These are phyloP conservation scores for Pelecanus crispus DNA, from an alignment of 2,113 vertebrate genomes.

Conservation along the genomic window DNA sequence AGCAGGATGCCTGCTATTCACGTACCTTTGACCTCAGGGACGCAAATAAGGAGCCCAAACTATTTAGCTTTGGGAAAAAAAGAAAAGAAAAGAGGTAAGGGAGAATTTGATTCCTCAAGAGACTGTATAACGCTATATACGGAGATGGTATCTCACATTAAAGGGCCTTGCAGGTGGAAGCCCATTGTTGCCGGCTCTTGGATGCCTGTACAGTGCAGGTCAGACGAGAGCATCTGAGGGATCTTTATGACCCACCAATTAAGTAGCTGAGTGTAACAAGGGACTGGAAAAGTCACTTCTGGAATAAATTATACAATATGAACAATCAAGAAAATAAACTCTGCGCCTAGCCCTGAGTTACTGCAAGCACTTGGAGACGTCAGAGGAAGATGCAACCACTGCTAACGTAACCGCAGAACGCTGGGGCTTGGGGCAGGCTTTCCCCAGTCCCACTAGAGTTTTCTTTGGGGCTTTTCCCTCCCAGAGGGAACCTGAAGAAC, in stretches of 20 bases:
- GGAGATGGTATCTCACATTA: not conserved
- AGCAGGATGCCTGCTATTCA: not conserved
- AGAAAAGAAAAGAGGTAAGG: not conserved
- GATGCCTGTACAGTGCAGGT: not conserved
- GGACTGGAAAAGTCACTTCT: not conserved
- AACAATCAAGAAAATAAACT: not conserved
- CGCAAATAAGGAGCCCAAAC: not conserved
- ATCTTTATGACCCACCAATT: not conserved
- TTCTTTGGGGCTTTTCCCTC: not conserved
- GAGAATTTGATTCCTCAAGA: not conserved
- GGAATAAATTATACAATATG: not conserved
- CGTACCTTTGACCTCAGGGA: not conserved
- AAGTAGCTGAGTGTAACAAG: not conserved
- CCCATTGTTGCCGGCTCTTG: not conserved
- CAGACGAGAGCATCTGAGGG: not conserved
- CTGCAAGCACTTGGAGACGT: not conserved
- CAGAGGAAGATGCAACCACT: not conserved
- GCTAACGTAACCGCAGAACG: not conserved
- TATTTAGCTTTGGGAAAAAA: not conserved
- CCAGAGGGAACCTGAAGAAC: not conserved
- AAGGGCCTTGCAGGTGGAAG: not conserved
- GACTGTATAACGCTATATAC: accelerated
- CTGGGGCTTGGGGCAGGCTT: not conserved
- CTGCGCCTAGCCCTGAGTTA: accelerated
- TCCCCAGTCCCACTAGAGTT: not conserved